Conservation (phyloP, 2,888 invertebrate species). For the Apomyelois bistriatella region DNA sequence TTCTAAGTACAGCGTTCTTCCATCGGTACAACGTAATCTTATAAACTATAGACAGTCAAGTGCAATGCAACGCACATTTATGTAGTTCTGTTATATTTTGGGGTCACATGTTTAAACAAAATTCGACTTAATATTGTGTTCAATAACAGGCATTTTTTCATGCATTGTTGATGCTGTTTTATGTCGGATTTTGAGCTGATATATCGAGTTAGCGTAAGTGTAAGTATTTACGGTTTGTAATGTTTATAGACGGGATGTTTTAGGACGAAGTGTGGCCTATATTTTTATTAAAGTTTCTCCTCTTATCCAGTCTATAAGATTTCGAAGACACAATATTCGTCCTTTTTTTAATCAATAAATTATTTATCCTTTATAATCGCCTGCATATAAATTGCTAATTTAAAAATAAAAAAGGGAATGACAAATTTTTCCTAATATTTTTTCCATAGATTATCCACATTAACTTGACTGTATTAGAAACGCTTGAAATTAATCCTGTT, state of each 20-base stretch:
- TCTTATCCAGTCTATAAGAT: too few species aligned
- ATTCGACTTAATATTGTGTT: neutral
- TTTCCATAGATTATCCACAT: slow-evolving; percentile 12
- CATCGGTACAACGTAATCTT: slow-evolving; percentile 27
- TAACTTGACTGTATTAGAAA: slow-evolving; percentile 50
- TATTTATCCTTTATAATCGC: neutral
- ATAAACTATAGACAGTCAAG: slow-evolving; percentile 52
- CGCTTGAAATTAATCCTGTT: slow-evolving; percentile 28
- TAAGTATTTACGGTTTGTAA: neutral
- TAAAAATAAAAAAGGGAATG: neutral
- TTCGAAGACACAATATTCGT: too few species aligned
- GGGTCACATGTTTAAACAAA: neutral
- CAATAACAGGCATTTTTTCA: neutral
- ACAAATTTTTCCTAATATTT: neutral
- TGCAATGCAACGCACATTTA: slow-evolving; percentile 10
- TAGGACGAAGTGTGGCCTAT: neutral
- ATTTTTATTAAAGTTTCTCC: neutral
- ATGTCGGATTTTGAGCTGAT: neutral
- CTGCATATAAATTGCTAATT: neutral
- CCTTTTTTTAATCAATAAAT: too few species aligned
- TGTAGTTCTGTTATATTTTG: neutral
- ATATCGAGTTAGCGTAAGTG: neutral
- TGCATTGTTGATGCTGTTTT: neutral
- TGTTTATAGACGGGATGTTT: neutral
- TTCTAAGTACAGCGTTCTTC: slow-evolving; percentile 80